These are phyloP conservation scores for Coecobrya sp. DNA, from an alignment of 2,888 invertebrate species.

Conservation along the genomic window DNA sequence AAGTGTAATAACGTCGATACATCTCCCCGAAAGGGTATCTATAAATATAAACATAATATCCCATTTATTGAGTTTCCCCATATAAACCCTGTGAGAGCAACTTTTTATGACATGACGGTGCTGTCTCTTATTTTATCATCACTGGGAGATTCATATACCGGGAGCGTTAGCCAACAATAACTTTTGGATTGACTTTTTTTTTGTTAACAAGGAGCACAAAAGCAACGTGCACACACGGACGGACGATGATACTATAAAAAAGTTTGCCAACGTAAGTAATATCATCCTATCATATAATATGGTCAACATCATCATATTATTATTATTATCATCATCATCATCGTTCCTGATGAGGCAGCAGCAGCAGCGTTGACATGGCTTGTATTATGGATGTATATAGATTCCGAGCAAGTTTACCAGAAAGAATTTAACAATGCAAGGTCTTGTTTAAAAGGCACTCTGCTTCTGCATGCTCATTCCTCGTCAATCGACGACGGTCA, in stretches of 20 bases:
- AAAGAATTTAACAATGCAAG: conserved; percentile 71
- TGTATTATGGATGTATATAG: not conserved
- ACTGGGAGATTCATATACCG: conserved; percentile 43
- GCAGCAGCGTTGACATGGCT: conserved; percentile 6
- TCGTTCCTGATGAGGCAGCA: conserved; percentile 29
- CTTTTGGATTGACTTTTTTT: conserved; percentile 44
- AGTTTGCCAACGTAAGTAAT: conserved; percentile 46
- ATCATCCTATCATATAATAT: conserved; percentile 41
- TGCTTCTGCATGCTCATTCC: conserved; percentile 60
- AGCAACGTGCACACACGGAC: conserved; percentile 8
- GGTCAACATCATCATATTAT: not conserved
- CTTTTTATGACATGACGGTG: conserved; percentile 36
- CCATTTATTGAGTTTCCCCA: not conserved
- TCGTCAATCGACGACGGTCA: conserved; percentile 55
- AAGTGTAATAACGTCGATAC: not conserved
- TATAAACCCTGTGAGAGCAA: not conserved
- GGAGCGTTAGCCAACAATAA: conserved; percentile 39
- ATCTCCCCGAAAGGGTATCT: conserved; percentile 5
- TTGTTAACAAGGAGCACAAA: conserved; percentile 18
- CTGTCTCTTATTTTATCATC: conserved; percentile 40
- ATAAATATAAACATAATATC: not conserved
- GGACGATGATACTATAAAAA: conserved; percentile 12
- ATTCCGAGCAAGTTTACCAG: conserved; percentile 8
- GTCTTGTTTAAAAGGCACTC: conserved; percentile 65
- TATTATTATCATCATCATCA: not conserved